phyloP scores from a whole-genome alignment of 1,140 invertebrate genomes.

The Scylla paramamosain region DNA sequence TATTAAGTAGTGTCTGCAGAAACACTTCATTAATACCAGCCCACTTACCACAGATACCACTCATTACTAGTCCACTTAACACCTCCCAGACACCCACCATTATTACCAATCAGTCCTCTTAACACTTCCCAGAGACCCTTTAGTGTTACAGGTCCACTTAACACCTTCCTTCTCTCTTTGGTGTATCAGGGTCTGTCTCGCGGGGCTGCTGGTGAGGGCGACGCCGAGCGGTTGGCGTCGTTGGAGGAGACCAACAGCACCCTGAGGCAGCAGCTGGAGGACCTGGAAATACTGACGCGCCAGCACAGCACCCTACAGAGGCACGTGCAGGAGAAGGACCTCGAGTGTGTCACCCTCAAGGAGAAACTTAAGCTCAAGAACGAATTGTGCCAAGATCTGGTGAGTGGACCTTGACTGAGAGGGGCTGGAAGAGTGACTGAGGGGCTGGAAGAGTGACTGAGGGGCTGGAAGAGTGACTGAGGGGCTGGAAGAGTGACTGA shows the following conservation, averaged over 20 bases:
- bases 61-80: too few species aligned
- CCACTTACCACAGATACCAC: too few species aligned
- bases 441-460: not conserved
- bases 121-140: not conserved
- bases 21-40: too few species aligned
- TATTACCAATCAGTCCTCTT: too few species aligned
- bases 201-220: constrained; percentile 50
- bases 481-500: not conserved
- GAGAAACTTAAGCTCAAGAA: constrained; percentile 77
- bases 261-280: constrained; percentile 72
- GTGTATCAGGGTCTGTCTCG: constrained; percentile 71
- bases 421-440: not conserved
- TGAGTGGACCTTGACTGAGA: constrained; percentile 36
- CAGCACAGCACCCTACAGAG: constrained; percentile 76
- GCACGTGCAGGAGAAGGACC: constrained; percentile 77
- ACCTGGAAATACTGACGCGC: constrained; percentile 73
- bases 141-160: not conserved
- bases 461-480: not conserved
- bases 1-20: too few species aligned
- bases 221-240: constrained; percentile 44
- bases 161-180: not conserved
- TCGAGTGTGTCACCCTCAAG: constrained; percentile 76
- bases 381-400: constrained; percentile 77
- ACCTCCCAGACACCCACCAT: too few species aligned
- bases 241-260: constrained; percentile 66